Percentiles rank a stretch among this genome's conserved stretches.
Conservation (phyloP, 2,888 invertebrate species). For the Molanna angustata region DNA sequence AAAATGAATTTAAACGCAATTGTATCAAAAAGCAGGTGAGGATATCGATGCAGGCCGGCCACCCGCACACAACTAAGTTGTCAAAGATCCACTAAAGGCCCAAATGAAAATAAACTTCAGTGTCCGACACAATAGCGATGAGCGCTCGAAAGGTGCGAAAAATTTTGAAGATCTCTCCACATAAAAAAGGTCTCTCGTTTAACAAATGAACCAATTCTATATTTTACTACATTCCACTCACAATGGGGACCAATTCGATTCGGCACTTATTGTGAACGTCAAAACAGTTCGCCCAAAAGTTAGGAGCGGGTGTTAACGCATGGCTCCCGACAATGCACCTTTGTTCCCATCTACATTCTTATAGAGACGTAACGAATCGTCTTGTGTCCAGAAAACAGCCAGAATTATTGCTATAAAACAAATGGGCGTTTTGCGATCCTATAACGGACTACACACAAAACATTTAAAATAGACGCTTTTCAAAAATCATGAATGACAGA, state of each 20-base stretch:
- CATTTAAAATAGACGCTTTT: constrained; percentile 10
- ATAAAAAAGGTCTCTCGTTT: constrained; percentile 10
- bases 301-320: constrained; percentile 25
- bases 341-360: constrained; percentile 16
- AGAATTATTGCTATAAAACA: constrained; percentile 22
- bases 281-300: constrained; percentile 31
- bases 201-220: constrained; percentile 26
- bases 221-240: constrained; percentile 23
- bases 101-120: constrained; percentile 24
- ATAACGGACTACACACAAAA: constrained; percentile 14
- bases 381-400: constrained; percentile 12
- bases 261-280: constrained; percentile 33
- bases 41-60: constrained; percentile 18
- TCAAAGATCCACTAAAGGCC: constrained; percentile 21
- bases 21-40: constrained; percentile 26
- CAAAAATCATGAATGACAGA: constrained; percentile 11
- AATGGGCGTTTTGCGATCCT: constrained; percentile 18
- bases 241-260: constrained; percentile 29
- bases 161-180: constrained; percentile 12
- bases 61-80: constrained; percentile 22
- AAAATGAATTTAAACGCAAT: constrained; percentile 8
- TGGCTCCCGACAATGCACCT: constrained; percentile 15
- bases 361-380: constrained; percentile 28
- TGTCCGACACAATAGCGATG: constrained; percentile 20
- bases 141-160: constrained; percentile 23